Conservation (phyloP, 2,113 vertebrate species). For the Eptesicus fuscus region DNA sequence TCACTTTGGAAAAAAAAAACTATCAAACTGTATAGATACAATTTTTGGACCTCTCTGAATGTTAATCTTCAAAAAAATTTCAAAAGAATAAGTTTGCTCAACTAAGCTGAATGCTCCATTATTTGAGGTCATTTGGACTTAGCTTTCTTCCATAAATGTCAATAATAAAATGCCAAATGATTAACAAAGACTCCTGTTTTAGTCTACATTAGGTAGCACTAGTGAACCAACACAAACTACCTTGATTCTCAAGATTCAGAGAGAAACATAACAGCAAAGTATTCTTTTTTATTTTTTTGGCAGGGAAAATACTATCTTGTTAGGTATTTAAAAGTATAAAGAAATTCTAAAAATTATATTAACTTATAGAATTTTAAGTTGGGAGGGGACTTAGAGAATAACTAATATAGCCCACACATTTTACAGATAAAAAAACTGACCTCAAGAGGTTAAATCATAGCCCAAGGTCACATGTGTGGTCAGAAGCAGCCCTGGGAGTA, state of each 20-base stretch:
- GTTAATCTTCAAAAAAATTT: neutral
- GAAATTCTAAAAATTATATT: neutral
- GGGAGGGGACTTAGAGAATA: neutral
- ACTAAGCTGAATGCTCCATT: neutral
- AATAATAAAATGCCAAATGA: neutral
- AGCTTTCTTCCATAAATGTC: neutral
- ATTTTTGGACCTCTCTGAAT: neutral
- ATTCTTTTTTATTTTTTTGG: neutral
- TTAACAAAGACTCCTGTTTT: neutral
- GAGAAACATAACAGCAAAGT: neutral
- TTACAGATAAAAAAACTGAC: slow-evolving; percentile 68
- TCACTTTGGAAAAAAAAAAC: neutral
- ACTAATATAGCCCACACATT: slow-evolving; percentile 34
- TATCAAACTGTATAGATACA: neutral
- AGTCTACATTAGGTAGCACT: neutral
- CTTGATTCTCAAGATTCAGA: neutral
- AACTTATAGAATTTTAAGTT: slow-evolving; percentile 10
- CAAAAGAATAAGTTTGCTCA: neutral
- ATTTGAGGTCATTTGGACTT: neutral
- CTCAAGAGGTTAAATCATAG: slow-evolving; percentile 50
- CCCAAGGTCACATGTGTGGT: slow-evolving; percentile 63
- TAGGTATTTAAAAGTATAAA: slow-evolving; percentile 7
- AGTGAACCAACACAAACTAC: neutral
- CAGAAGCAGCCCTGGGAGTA: slow-evolving; percentile 61
- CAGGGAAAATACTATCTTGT: neutral